phyloP scores from a whole-genome alignment of 1,140 invertebrate genomes.

The Drosophila sp. region DNA sequence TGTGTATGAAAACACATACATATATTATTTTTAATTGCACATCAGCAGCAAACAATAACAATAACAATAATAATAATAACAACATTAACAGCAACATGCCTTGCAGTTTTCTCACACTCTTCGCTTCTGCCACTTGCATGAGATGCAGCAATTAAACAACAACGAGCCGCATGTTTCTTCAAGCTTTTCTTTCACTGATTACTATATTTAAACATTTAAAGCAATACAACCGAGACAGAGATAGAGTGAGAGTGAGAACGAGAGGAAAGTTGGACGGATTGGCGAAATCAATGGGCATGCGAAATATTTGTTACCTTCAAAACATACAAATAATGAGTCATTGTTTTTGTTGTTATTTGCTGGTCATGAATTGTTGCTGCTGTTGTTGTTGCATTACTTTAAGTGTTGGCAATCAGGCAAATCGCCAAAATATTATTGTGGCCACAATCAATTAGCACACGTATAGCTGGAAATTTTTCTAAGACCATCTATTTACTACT shows the following conservation, averaged over 20 bases:
- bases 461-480: constrained; percentile 52
- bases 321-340: constrained; percentile 40
- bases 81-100: constrained; percentile 27
- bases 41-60: constrained; percentile 15
- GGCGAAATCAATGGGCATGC: constrained; percentile 68
- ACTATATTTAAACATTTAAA: constrained; percentile 74
- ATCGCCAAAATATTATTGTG: constrained; percentile 74
- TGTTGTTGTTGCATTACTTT: constrained; percentile 11
- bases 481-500: constrained; percentile 12
- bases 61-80: constrained; percentile 19
- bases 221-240: constrained; percentile 31
- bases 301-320: constrained; percentile 59
- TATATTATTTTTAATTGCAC: constrained; percentile 75
- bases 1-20: constrained; percentile 34
- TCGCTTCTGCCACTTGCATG: constrained; percentile 63
- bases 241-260: not conserved
- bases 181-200: constrained; percentile 62
- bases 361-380: constrained; percentile 34
- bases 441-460: constrained; percentile 66
- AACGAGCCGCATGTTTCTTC: constrained; percentile 51
- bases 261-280: not conserved
- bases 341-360: constrained; percentile 54
- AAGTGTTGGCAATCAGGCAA: constrained; percentile 42
- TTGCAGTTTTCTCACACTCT: constrained; percentile 65
- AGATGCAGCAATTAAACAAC: constrained; percentile 72